phyloP scores from a whole-genome alignment of 2,888 invertebrate genomes.

The Clostera curtula region DNA sequence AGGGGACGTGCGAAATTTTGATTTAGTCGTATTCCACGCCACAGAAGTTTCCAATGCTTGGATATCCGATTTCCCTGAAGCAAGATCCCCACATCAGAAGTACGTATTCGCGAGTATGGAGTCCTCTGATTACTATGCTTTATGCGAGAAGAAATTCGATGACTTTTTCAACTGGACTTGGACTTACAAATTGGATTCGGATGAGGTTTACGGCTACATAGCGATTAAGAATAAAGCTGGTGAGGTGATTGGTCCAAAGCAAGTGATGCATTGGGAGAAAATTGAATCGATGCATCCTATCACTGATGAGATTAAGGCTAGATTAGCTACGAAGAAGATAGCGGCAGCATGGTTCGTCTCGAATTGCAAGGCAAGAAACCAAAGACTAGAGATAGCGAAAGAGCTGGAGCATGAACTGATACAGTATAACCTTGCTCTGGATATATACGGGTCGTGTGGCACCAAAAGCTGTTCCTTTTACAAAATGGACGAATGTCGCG shows the following conservation, averaged over 20 bases:
- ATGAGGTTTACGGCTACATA: slow-evolving; percentile 34
- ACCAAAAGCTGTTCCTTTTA: slow-evolving; percentile 22
- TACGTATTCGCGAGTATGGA: slow-evolving; percentile 35
- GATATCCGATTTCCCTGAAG: slow-evolving; percentile 11
- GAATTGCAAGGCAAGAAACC: slow-evolving; percentile 30
- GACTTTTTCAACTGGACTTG: slow-evolving; percentile 44
- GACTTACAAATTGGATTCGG: slow-evolving; percentile 42
- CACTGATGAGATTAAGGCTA: slow-evolving; percentile 23
- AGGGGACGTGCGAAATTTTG: slow-evolving; percentile 23
- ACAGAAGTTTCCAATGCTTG: slow-evolving; percentile 22
- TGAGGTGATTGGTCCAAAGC: slow-evolving; percentile 30
- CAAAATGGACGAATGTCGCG: slow-evolving; percentile 25
- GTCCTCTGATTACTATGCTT: slow-evolving; percentile 33
- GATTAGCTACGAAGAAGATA: slow-evolving; percentile 29
- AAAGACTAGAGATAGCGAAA: slow-evolving; percentile 24
- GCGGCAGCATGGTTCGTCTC: slow-evolving; percentile 50
- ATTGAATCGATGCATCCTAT: slow-evolving; percentile 30
- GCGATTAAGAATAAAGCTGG: slow-evolving; percentile 25
- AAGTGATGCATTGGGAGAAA: slow-evolving; percentile 33
- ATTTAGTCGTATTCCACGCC: slow-evolving; percentile 31
- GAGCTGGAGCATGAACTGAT: slow-evolving; percentile 24
- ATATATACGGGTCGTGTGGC: slow-evolving; percentile 43
- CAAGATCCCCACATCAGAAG: slow-evolving; percentile 26
- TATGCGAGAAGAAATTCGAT: slow-evolving; percentile 26
- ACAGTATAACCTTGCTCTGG: slow-evolving; percentile 26